These are phyloP conservation scores for Amphipoea lucens DNA, from an alignment of 2,888 invertebrate genomes.

Conservation along the genomic window DNA sequence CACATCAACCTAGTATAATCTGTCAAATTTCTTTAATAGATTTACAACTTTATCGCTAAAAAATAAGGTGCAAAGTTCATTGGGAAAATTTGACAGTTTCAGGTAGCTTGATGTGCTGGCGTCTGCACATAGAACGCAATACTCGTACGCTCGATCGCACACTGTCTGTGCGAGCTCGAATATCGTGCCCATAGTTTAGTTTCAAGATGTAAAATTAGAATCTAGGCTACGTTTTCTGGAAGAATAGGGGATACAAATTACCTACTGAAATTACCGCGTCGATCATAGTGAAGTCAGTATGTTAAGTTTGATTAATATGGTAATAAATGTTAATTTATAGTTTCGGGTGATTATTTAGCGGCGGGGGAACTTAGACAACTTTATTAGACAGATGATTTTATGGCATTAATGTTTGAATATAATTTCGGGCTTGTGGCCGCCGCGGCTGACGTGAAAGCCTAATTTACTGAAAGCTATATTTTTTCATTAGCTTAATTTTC, in stretches of 20 bases:
- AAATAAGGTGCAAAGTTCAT: too few species aligned
- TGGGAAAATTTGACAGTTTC: too few species aligned
- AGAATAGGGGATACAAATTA: background rate
- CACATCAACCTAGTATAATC: too few species aligned
- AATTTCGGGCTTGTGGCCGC: background rate
- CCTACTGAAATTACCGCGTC: background rate
- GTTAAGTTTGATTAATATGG: background rate
- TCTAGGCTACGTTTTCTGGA: background rate
- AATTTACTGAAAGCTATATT: background rate
- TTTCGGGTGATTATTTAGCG: background rate
- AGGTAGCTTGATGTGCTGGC: too few species aligned
- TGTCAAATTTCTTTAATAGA: too few species aligned
- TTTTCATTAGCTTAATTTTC: background rate
- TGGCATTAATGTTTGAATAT: background rate
- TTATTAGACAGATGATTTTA: background rate
- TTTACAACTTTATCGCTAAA: too few species aligned
- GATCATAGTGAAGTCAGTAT: background rate
- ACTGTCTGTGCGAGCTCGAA: background rate
- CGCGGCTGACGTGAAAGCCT: background rate
- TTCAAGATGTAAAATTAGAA: background rate
- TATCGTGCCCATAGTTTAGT: constrained; percentile 11
- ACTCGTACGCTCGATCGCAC: background rate
- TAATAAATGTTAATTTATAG: background rate
- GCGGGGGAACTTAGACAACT: background rate
- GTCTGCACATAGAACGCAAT: background rate